Evolutionary conservation across 2,888 invertebrate genomes (phyloP).

Genomic region (Drosophila melanosoma): DNA sequence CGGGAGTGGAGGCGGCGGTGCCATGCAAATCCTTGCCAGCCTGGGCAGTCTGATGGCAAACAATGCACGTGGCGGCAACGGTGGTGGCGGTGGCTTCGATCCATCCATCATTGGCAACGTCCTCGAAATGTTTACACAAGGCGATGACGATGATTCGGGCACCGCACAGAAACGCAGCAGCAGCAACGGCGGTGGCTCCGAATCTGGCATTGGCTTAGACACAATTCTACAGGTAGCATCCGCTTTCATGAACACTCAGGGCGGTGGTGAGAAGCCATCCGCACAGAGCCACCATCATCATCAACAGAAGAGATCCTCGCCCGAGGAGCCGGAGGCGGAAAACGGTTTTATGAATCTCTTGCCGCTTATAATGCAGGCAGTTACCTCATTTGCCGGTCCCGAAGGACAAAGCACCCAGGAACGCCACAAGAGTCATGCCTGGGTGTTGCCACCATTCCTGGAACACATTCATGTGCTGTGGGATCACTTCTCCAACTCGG

Average conservation of each 20-base stretch:
- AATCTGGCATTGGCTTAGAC: slow-evolving; percentile 86
- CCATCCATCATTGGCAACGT: slow-evolving; percentile 87
- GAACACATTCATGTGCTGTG: slow-evolving; percentile 90
- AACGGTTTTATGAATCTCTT: slow-evolving; percentile 86
- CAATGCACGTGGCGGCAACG: slow-evolving; percentile 80
- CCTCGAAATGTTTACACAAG: slow-evolving; percentile 86
- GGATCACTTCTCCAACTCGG: slow-evolving; percentile 92
- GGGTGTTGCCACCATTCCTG: slow-evolving; percentile 90
- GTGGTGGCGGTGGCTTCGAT: slow-evolving; percentile 85
- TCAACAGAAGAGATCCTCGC: slow-evolving; percentile 71
- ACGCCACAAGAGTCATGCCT: slow-evolving; percentile 89
- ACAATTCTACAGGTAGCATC: slow-evolving; percentile 87
- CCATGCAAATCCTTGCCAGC: slow-evolving; percentile 84
- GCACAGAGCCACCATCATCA: slow-evolving; percentile 64
- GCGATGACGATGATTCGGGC: slow-evolving; percentile 64
- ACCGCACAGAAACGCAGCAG: slow-evolving; percentile 60
- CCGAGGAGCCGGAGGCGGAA: slow-evolving; percentile 61
- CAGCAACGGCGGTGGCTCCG: slow-evolving; percentile 61
- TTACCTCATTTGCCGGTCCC: slow-evolving; percentile 87
- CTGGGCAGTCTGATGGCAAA: slow-evolving; percentile 83
- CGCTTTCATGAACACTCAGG: slow-evolving; percentile 85
- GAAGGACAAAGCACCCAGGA: slow-evolving; percentile 87
- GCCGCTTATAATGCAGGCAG: slow-evolving; percentile 89
- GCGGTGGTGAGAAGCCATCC: slow-evolving; percentile 63
- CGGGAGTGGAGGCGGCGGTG: slow-evolving; percentile 76